Conservation (phyloP, 2,113 vertebrate species). For the Gobiocypris rarus region DNA sequence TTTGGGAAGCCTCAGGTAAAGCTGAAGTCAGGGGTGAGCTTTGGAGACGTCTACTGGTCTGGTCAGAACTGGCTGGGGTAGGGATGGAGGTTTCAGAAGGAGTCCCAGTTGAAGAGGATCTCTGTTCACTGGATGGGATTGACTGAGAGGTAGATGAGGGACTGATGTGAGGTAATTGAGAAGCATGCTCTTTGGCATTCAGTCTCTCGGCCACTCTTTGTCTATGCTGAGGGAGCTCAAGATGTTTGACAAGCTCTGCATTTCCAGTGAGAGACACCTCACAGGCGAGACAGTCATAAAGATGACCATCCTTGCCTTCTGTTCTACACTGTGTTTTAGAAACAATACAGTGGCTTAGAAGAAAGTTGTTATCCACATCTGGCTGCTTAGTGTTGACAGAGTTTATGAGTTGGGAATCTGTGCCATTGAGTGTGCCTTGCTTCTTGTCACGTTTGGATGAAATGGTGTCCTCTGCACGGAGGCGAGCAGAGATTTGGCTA, state of each 20-base stretch:
- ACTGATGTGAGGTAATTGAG: constrained; percentile 98
- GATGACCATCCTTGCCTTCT: constrained; percentile 64
- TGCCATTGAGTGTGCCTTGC: constrained; percentile 69
- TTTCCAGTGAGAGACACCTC: constrained; percentile 89
- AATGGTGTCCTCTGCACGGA: constrained; percentile 72
- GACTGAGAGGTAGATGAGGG: constrained; percentile 97
- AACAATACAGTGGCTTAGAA: constrained; percentile 84
- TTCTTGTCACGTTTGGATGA: constrained; percentile 84
- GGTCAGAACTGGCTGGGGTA: constrained; percentile 64
- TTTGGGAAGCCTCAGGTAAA: constrained; percentile 71
- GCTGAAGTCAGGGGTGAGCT: constrained; percentile 71
- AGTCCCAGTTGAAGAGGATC: constrained; percentile 52
- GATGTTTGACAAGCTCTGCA: constrained; percentile 92
- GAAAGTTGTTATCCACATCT: constrained; percentile 76
- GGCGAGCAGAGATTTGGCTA: constrained; percentile 84
- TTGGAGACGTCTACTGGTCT: constrained; percentile 77
- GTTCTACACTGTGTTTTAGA: constrained; percentile 82
- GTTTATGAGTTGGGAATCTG: constrained; percentile 64
- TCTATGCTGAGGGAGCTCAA: constrained; percentile 91
- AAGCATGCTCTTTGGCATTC: constrained; percentile 99
- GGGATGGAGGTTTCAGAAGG: constrained; percentile 51
- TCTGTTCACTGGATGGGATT: constrained; percentile 75
- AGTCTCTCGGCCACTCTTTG: constrained; percentile 89
- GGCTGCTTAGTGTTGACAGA: constrained; percentile 80
- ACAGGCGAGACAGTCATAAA: constrained; percentile 86